A percentile compares a stretch with the other conserved stretches of the same genome.
Conservation (phyloP, 1,140 invertebrate genomes). For the Camponotus floridanus region DNA sequence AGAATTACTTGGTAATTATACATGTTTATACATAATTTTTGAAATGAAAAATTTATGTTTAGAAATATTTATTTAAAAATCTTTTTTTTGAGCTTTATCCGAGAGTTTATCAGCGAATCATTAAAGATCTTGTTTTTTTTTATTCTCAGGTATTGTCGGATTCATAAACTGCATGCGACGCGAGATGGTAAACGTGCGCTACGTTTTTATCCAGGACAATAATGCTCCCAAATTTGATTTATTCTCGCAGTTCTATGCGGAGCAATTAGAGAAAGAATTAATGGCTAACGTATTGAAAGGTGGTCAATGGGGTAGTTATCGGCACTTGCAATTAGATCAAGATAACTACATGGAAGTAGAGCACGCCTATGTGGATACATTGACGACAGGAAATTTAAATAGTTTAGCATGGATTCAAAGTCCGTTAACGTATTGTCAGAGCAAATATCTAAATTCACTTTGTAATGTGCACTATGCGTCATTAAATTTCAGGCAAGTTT, state of each 20-base stretch:
- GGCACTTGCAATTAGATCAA: constrained; percentile 91
- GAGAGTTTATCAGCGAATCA: neutral
- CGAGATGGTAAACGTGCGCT: constrained; percentile 91
- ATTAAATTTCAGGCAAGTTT: constrained; percentile 92
- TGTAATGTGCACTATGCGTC: constrained; percentile 97
- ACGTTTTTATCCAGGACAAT: constrained; percentile 90
- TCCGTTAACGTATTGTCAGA: constrained; percentile 88
- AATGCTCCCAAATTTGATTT: constrained; percentile 89
- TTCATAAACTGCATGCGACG: constrained; percentile 95
- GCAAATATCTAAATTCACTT: constrained; percentile 85
- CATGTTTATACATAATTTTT: neutral
- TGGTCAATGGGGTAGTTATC: constrained; percentile 94
- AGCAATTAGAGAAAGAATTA: constrained; percentile 92
- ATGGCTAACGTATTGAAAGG: constrained; percentile 93
- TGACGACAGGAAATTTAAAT: constrained; percentile 94
- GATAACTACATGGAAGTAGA: constrained; percentile 90
- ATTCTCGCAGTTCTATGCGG: constrained; percentile 86
- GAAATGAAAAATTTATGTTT: neutral
- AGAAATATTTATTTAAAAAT: no score
- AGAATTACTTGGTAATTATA: constrained; percentile 84
- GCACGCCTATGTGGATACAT: constrained; percentile 97
- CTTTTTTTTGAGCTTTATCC: neutral
- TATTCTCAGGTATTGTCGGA: constrained; percentile 91
- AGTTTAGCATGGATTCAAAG: constrained; percentile 98
- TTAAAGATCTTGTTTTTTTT: neutral